These are phyloP conservation scores for Oncopodura yosiiana DNA, from an alignment of 1,140 invertebrate species.

Conservation along the genomic window DNA sequence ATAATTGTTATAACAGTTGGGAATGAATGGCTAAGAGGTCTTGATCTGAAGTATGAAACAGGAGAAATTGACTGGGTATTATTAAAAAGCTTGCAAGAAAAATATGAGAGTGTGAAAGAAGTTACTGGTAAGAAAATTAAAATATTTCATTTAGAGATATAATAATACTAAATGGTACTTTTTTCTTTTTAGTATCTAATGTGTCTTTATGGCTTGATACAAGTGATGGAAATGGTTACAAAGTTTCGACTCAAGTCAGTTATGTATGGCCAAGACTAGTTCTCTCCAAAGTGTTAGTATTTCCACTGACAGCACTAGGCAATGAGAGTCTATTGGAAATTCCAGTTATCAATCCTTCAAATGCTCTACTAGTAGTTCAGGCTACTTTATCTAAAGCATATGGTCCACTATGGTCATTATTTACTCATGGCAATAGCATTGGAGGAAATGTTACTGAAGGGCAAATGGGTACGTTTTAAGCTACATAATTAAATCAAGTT, in stretches of 20 bases:
- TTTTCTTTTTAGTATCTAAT: slow-evolving; percentile 45
- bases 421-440: slow-evolving; percentile 17
- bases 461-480: slow-evolving; percentile 17
- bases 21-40: slow-evolving; percentile 19
- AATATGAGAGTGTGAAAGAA: slow-evolving; percentile 30
- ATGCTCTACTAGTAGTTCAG: slow-evolving; percentile 49
- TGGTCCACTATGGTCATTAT: slow-evolving; percentile 34
- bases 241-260: slow-evolving; percentile 58
- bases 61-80: slow-evolving; percentile 29
- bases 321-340: slow-evolving; percentile 58
- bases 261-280: slow-evolving; percentile 61
- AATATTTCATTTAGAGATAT: neutral
- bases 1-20: slow-evolving; percentile 24
- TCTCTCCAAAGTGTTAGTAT: slow-evolving; percentile 48
- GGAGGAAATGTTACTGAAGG: slow-evolving; percentile 27
- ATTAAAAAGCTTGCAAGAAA: slow-evolving; percentile 21
- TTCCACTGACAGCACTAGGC: slow-evolving; percentile 72
- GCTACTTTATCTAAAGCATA: slow-evolving; percentile 50
- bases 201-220: slow-evolving; percentile 66
- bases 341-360: slow-evolving; percentile 53
- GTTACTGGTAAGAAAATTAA: slow-evolving; percentile 15
- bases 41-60: slow-evolving; percentile 25
- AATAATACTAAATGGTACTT: neutral
- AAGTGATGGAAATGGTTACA: slow-evolving; percentile 59
- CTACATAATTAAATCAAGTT: neutral